These are phyloP conservation scores for Conops quadrifasciatus DNA, from an alignment of 2,888 invertebrate species.

Conservation along the genomic window DNA sequence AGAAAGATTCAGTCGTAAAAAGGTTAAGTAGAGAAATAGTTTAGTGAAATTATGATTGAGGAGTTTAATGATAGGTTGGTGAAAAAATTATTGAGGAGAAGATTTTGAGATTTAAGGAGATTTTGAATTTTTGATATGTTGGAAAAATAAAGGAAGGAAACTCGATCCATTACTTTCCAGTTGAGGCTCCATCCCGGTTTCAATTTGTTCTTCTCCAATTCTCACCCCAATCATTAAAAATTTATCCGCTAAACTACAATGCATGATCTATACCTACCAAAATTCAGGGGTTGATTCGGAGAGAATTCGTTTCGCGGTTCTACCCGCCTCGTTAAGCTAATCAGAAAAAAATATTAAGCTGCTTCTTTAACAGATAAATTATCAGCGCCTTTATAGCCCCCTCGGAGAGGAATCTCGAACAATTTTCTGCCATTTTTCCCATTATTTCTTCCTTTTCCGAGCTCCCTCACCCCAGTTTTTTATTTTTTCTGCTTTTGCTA, in stretches of 20 bases:
- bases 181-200: not conserved
- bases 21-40: no score
- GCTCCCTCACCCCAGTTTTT: not conserved
- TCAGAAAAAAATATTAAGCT: slow-evolving; percentile 29
- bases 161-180: no score
- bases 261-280: not conserved
- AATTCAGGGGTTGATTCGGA: not conserved
- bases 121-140: no score
- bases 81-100: no score
- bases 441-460: not conserved
- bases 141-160: no score
- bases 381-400: slow-evolving; percentile 27
- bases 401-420: slow-evolving; percentile 11
- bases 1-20: no score
- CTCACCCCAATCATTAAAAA: not conserved
- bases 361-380: slow-evolving; percentile 36
- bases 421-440: slow-evolving; percentile 5
- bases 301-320: not conserved
- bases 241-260: no score
- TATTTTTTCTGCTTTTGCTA: slow-evolving; percentile 27
- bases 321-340: slow-evolving; percentile 30
- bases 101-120: no score
- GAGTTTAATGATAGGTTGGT: no score
- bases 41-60: no score
- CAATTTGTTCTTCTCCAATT: not conserved